These are phyloP conservation scores for Rostratula benghalensis DNA, from an alignment of 2,113 vertebrate species.

Conservation along the genomic window DNA sequence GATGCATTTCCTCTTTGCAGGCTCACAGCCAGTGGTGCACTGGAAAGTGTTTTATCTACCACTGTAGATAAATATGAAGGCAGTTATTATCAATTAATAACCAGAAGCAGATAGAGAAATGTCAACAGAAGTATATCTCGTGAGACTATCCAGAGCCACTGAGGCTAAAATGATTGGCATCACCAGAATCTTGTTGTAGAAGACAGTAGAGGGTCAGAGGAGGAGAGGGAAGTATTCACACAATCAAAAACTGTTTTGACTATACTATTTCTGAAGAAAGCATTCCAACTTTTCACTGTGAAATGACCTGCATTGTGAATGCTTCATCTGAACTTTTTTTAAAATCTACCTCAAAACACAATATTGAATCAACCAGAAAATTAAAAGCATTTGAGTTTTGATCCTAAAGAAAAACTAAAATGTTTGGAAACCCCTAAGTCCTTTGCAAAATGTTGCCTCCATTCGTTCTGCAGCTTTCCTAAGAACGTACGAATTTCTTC, in stretches of 20 bases:
- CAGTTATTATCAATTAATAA: background rate
- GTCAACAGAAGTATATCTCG: background rate
- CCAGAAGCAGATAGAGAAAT: background rate
- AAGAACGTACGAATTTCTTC: background rate
- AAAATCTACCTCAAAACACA: background rate
- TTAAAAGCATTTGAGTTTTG: background rate
- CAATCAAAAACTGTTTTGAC: background rate
- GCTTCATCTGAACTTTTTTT: background rate
- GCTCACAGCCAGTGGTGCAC: background rate
- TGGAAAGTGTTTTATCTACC: background rate
- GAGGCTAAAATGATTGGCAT: background rate
- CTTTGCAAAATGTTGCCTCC: background rate
- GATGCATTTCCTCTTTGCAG: background rate
- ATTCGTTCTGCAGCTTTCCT: background rate
- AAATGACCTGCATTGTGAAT: background rate
- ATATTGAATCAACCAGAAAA: background rate
- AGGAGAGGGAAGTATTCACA: background rate
- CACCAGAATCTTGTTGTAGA: background rate
- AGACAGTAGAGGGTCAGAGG: background rate
- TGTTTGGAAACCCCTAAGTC: background rate
- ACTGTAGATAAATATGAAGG: background rate
- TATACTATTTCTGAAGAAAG: background rate
- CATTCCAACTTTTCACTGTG: background rate
- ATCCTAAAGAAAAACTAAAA: background rate
- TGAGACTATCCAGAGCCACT: accelerated